phyloP scores from a whole-genome alignment of 2,113 vertebrate species.

The Plectropomus leopardus region DNA sequence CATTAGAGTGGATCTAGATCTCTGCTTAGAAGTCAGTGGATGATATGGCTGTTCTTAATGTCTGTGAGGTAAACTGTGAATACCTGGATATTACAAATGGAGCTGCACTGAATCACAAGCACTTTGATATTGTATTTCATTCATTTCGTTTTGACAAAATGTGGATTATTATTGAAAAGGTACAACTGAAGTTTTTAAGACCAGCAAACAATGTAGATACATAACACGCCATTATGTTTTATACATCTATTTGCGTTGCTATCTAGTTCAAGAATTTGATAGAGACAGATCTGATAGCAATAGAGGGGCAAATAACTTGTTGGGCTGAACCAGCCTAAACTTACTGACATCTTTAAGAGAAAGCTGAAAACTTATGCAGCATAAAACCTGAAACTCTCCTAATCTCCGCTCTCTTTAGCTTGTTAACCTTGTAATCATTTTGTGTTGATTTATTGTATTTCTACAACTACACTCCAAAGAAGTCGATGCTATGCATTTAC shows the following conservation, averaged over 20 bases:
- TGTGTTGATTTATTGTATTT: background rate
- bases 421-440: background rate
- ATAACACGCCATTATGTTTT: background rate
- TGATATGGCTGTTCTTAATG: slow-evolving; percentile 57
- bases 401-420: background rate
- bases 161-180: background rate
- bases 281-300: background rate
- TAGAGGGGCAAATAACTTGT: background rate
- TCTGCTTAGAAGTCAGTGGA: slow-evolving; percentile 60
- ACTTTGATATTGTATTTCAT: background rate
- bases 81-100: slow-evolving; percentile 28
- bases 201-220: background rate
- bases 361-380: background rate
- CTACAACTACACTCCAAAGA: too few relatives aligned
- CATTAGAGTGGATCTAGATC: slow-evolving; percentile 73
- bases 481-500: background rate
- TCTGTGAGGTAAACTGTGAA: slow-evolving; percentile 26
- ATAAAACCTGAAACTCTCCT: background rate
- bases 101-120: background rate
- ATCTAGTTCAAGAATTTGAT: background rate
- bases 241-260: background rate
- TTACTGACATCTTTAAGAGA: slow-evolving; percentile 5
- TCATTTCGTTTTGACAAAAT: background rate
- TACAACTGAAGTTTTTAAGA: background rate
- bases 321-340: background rate